phyloP scores from a whole-genome alignment of 1,140 invertebrate species.

The Drosophila repletoides region DNA sequence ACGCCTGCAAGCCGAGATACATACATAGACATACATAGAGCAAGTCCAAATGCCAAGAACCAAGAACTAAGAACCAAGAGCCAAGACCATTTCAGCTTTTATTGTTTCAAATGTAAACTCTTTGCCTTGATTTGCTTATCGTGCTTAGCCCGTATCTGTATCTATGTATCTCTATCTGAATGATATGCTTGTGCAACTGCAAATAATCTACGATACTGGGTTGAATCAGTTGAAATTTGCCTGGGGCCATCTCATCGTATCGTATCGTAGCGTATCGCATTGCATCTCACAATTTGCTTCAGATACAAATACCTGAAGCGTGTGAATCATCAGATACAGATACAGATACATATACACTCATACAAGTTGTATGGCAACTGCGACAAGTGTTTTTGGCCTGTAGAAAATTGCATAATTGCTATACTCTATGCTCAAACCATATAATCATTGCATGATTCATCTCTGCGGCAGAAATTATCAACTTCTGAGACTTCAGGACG shows the following conservation, averaged over 20 bases:
- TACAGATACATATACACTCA: too few relatives aligned
- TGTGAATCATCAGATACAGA: slow-evolving; percentile 51
- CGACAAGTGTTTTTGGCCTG: slow-evolving; percentile 61
- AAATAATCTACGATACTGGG: slow-evolving; percentile 17
- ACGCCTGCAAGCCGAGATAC: slow-evolving; percentile 13
- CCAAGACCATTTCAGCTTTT: slow-evolving; percentile 41
- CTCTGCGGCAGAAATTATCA: neutral
- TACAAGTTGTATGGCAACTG: slow-evolving; percentile 21
- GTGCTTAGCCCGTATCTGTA: slow-evolving; percentile 21
- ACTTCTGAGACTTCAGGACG: neutral
- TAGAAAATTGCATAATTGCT: slow-evolving; percentile 71
- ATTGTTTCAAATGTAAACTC: slow-evolving; percentile 60
- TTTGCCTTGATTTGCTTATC: slow-evolving; percentile 51
- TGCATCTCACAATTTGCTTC: slow-evolving; percentile 49
- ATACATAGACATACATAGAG: too few relatives aligned
- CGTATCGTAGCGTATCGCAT: too few relatives aligned
- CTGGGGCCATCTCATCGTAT: neutral
- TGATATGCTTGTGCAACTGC: slow-evolving; percentile 19
- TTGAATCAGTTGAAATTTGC: slow-evolving; percentile 38
- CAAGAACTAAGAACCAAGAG: too few relatives aligned
- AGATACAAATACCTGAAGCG: slow-evolving; percentile 28
- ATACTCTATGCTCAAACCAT: slow-evolving; percentile 33
- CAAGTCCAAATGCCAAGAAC: slow-evolving; percentile 15
- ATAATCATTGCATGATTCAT: slow-evolving; percentile 47
- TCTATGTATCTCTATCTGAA: slow-evolving; percentile 36